Conservation (phyloP, 30 jellyfish, hydroid and myxozoan species). For the Catostylus mosaicus region DNA sequence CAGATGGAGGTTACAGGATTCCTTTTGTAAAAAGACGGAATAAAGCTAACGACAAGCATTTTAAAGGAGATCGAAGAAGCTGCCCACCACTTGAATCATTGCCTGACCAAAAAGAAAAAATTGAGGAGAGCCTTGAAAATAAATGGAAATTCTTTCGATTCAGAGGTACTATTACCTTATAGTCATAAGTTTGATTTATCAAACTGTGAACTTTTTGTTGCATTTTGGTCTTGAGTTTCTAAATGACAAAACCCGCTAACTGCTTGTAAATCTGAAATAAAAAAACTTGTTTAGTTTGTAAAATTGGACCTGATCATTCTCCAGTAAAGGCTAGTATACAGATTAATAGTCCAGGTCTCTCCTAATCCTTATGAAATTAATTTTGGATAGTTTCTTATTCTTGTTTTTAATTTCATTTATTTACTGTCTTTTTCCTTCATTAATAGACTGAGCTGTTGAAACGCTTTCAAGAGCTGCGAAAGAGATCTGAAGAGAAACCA, state of each 20-base stretch:
- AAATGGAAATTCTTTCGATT: slow-evolving; percentile 25
- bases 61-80: slow-evolving; percentile 33
- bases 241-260: not conserved
- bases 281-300: not conserved
- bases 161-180: slow-evolving; percentile 6
- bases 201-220: not conserved
- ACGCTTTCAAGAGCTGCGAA: slow-evolving; percentile 36
- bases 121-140: slow-evolving; percentile 1
- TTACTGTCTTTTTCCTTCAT: too few species aligned
- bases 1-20: not conserved
- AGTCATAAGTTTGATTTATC: not conserved
- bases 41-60: not conserved
- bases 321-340: not conserved
- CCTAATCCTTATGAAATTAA: not conserved
- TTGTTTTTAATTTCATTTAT: not conserved
- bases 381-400: not conserved
- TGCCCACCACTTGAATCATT: slow-evolving; percentile 32
- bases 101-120: slow-evolving; percentile 3
- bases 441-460: slow-evolving; percentile 31
- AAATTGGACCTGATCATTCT: not conserved
- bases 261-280: not conserved
- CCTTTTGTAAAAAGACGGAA: slow-evolving; percentile 24
- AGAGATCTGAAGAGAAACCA: slow-evolving; percentile 11
- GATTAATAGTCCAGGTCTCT: not conserved
- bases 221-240: not conserved